Evolutionary conservation across 2,113 vertebrate genomes (phyloP).

Genomic region (Larimichthys crocea): DNA sequence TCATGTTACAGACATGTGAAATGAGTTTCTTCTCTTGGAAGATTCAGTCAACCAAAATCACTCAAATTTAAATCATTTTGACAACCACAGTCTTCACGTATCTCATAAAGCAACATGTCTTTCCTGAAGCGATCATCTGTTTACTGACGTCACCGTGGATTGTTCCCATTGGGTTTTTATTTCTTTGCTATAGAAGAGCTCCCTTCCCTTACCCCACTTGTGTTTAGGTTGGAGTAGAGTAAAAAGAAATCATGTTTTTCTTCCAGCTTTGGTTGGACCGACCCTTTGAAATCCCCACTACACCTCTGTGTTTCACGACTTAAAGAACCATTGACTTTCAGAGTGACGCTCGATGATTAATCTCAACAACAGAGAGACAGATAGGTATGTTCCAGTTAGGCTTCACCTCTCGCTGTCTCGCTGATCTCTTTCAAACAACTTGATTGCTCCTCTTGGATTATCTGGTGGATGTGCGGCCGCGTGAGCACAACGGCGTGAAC

Average conservation of each 20-base stretch:
- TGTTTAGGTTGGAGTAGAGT: neutral
- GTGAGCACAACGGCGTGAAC: conserved; percentile 47
- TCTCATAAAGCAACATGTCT: neutral
- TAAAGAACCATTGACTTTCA: conserved; percentile 52
- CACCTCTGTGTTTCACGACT: conserved; percentile 18
- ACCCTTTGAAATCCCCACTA: conserved; percentile 34
- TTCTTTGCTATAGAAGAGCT: neutral
- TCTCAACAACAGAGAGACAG: conserved; percentile 62
- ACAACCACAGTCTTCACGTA: too few relatives aligned
- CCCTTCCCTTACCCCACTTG: too few relatives aligned
- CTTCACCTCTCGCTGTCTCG: conserved; percentile 55
- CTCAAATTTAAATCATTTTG: neutral
- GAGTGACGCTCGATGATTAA: conserved; percentile 64
- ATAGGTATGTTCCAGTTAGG: conserved; percentile 56
- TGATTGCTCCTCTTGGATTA: conserved; percentile 76
- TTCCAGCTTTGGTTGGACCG: conserved; percentile 12
- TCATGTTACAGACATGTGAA: neutral
- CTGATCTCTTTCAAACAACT: conserved; percentile 66
- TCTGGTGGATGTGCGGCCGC: conserved; percentile 50
- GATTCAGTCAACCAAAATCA: neutral
- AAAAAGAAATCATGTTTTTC: neutral
- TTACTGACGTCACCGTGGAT: neutral
- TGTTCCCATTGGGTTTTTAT: too few relatives aligned
- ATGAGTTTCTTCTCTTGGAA: neutral
- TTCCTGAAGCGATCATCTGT: neutral